Evolutionary conservation across 2,797 vertebrate genomes (phyloP), one percentile per base, ranked within the genome.

Genomic region (Sebastes ruberrimus): DNA sequence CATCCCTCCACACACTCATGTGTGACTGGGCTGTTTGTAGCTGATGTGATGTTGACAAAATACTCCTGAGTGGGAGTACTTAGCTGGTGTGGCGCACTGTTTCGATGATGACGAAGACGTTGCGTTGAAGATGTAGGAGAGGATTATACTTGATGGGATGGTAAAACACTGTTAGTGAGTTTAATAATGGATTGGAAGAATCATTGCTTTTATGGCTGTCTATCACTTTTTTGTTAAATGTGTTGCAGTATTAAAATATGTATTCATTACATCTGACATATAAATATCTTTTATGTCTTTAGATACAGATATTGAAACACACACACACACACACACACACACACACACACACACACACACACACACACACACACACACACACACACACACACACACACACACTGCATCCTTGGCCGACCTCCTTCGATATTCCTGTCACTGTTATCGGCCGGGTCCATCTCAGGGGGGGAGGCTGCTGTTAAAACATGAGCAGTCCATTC

Each of bases 11-110:
- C 46, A 6, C 46, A 6, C 63, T 76, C 65, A 52, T 68, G 78
- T 81, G 73, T 84, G 86, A 89, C 90, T 83, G 70, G 84, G 18
- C 70, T 86, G 89, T 83, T 81, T 87, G 80, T 73, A 68, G 86
- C 74, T 82, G 80, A 78, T 71, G 83, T 67, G 73, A 72, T 82
- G 78, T 83, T 88, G 83, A 87, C 74, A 88, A 88, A 89, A 82
- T 71, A 78, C 70, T 86, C 69, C 67, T 30, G 75, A 62, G 77
- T 80, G 72, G 49, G 25, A 82, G 78, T 82, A 56, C 46, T 83
- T 76, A 62, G 82, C 71, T 10, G 49, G 38, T 18, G 74, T 56
- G 67, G 56, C 65, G 25, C 66, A 11, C 42, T 68, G 25, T 70
- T 79, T 68, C 66, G 72, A 5, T 59, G 72, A 82, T 55, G 76